Evolutionary conservation across 2,797 vertebrate genomes (phyloP), one percentile per base, ranked within the genome.

Genomic region (Myotis pilosus): DNA sequence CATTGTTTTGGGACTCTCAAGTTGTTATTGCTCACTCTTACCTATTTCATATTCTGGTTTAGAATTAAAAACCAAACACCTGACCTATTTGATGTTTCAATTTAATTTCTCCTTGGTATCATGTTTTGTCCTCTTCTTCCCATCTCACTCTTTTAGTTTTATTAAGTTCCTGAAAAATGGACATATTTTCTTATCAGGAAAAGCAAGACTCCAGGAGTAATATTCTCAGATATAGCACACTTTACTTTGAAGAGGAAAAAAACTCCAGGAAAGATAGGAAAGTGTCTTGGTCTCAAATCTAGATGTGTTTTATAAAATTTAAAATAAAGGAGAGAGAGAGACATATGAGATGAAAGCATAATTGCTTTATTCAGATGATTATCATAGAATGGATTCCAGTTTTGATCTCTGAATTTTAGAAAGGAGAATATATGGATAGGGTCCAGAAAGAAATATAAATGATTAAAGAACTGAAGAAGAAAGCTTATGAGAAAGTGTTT

Each of bases 381-480:
- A 74, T 72, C 89, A 89, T 71, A 92, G 60, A 94, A 89, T 6
- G 13, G n/a, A 94, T 60, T 76, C 33, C 8, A 87, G 62, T 68
- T 95, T 94, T 89, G 16, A 78, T 95, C 66, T 96, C 49, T 44
- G 36, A 41, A 80, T 82, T 90, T 94, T 71, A 95, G 36, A 71
- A 95, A 92, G 64, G 66, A 71, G 86, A 89, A 5, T 57, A 91
- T 36, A 79, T 92, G 68, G 55, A 72, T 85, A 28, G 53, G 17
- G 22, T 71, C 41, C n/a, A 86, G 17, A 91, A 83, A 81, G 28
- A 86, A 76, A 86, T 38, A 62, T 23, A 53, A 89, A 78, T 49
- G 55, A 95, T 91, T 68, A 82, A 85, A 94, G 69, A 36, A 71
- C 4, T 41, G 17, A 95, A 51, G 53, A 60, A 60, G 83, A 92